A percentile compares a stretch with the other conserved stretches of the same genome.
Evolutionary conservation across 2,888 invertebrate genomes (phyloP).

Genomic region (Torymus auratus): DNA sequence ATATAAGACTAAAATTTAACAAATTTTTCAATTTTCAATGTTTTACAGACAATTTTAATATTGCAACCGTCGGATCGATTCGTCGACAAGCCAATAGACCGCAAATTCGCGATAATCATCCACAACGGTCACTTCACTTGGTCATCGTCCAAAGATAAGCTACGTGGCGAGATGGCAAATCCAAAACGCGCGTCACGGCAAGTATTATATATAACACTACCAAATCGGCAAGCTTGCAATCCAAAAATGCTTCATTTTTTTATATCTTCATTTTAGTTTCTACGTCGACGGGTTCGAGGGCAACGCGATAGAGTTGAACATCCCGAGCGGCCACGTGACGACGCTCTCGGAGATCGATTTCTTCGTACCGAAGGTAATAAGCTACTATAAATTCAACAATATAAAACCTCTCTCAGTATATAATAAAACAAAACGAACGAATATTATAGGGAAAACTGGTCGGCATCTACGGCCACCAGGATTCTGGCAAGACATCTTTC

Average conservation of each 20-base stretch:
- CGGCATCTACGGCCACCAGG: constrained; percentile 79
- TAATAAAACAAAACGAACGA: too few relatives aligned
- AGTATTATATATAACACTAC: neutral
- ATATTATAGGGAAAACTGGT: constrained; percentile 76
- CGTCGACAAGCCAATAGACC: constrained; percentile 74
- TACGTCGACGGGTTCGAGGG: constrained; percentile 60
- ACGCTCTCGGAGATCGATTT: constrained; percentile 67
- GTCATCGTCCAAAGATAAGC: constrained; percentile 61
- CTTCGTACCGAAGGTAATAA: constrained; percentile 68
- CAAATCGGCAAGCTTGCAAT: neutral
- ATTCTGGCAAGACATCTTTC: constrained; percentile 79
- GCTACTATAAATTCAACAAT: too few relatives aligned
- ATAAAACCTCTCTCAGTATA: too few relatives aligned
- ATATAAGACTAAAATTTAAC: too few relatives aligned
- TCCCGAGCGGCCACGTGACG: constrained; percentile 44
- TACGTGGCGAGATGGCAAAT: constrained; percentile 36
- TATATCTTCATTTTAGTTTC: constrained; percentile 55
- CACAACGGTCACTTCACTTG: constrained; percentile 78
- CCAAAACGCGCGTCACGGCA: constrained; percentile 55
- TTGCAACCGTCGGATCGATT: constrained; percentile 77
- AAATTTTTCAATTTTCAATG: too few relatives aligned
- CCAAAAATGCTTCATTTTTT: neutral
- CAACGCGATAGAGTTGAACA: constrained; percentile 53
- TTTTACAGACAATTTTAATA: constrained; percentile 71
- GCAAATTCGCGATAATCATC: constrained; percentile 76